A percentile compares a stretch with the other conserved stretches of the same genome.
phyloP scores from a whole-genome alignment of 2,888 invertebrate genomes.

The Agrotis clavis region DNA sequence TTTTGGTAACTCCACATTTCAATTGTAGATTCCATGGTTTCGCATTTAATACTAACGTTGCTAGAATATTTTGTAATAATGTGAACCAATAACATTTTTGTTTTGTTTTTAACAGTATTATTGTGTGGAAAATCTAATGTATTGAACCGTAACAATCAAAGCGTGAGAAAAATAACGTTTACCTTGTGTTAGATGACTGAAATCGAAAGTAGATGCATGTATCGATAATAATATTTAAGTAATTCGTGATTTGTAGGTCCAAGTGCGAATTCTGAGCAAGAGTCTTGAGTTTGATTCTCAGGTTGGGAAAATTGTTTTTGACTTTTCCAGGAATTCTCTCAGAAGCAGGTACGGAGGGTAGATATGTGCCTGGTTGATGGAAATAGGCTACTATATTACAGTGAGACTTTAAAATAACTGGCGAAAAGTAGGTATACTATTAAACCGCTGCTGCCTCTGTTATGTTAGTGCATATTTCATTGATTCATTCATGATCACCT shows the following conservation, averaged over 20 bases:
- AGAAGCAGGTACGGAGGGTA: too few species aligned
- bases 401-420: too few species aligned
- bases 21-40: constrained; percentile 35
- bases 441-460: too few species aligned
- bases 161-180: constrained; percentile 63
- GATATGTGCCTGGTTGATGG: too few species aligned
- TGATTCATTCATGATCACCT: constrained; percentile 54
- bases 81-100: constrained; percentile 63
- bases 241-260: neutral
- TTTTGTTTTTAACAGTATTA: constrained; percentile 34
- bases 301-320: too few species aligned
- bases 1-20: constrained; percentile 33
- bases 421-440: too few species aligned
- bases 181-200: constrained; percentile 53
- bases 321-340: too few species aligned
- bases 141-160: constrained; percentile 63
- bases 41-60: constrained; percentile 35
- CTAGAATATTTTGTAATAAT: constrained; percentile 58
- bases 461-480: constrained; percentile 36
- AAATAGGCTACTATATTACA: too few species aligned
- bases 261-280: too few species aligned
- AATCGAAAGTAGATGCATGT: constrained; percentile 49
- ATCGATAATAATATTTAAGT: constrained; percentile 37
- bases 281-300: too few species aligned
- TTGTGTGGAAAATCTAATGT: constrained; percentile 60